Base-by-base conservation (phyloP, 2,113 vertebrate species). In the Scopus umbretta region DNA sequence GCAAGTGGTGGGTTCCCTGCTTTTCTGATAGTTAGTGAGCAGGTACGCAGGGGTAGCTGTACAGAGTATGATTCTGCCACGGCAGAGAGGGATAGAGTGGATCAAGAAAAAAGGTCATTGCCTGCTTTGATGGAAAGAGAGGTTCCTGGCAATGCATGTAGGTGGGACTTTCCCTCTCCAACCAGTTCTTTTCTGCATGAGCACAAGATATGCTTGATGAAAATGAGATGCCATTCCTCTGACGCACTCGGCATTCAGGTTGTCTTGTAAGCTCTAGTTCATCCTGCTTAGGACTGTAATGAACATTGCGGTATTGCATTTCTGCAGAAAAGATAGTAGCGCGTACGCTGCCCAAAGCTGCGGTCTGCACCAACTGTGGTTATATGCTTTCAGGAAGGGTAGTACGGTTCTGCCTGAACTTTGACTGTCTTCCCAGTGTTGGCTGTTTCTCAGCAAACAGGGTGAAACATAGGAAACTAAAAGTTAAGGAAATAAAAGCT, bases 21-120 rank as follows among this genome's bases (percentile, higher is more conserved):
- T 36, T 55, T 25, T 26, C 16, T 16, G 17, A 3, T 23, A 7
- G 7, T 34, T 23, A 36, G 45, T 16, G 56, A 80, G 87, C 62
- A 36, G 72, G 10, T 42, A 10, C 1, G 1, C 42, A 47, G n/a
- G 55, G 36, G 55, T 4, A 56, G 18, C 23, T 36, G 61, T 29
- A 8, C 5, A 2, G n/a, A 43, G 15, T 29, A 0, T 26, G 19
- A 30, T 14, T 50, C 36, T 70, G 22, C 52, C 0, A 0, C 36
- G 29, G 34, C 23, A 19, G 43, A 43, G 18, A 32, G 21, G 36
- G 27, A 29, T 23, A n/a, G 70, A 72, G 9, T 6, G 43, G 29
- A 17, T 59, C 10, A 8, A 81, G 34, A 29, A 10, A 32, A 14
- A 38, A 42, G n/a, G 3, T 65, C 1, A 0, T n/a, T 19, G 45